Conservation (phyloP, 1,140 invertebrate species). For the Galendromus occidentalis region DNA sequence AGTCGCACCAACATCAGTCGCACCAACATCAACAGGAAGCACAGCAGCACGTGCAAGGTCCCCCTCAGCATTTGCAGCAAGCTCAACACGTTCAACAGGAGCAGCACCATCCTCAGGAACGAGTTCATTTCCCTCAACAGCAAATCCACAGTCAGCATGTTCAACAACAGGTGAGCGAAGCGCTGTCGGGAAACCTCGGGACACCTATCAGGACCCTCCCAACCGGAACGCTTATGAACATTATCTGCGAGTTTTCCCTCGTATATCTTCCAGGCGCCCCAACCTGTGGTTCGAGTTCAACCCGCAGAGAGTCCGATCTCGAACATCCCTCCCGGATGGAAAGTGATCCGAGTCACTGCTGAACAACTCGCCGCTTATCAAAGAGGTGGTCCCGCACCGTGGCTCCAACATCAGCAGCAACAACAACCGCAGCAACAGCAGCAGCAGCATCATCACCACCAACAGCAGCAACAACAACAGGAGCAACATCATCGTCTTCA, state of each 20-base stretch:
- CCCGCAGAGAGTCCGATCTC: not conserved
- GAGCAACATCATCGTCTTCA: not conserved
- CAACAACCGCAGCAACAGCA: not conserved
- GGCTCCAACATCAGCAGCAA: not conserved
- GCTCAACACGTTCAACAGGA: not conserved
- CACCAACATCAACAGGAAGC: not conserved
- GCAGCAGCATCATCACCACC: not conserved
- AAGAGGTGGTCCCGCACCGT: conserved; percentile 2
- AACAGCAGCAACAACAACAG: not conserved
- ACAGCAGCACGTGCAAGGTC: not conserved
- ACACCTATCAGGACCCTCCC: too few species aligned
- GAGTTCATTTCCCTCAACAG: not conserved
- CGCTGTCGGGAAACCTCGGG: too few species aligned
- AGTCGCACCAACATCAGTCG: not conserved
- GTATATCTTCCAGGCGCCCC: too few species aligned
- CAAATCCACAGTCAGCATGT: too few species aligned
- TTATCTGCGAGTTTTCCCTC: too few species aligned
- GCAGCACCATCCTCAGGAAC: not conserved
- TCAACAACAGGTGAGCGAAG: not conserved
- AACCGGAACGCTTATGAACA: too few species aligned
- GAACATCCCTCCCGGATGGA: conserved; percentile 6
- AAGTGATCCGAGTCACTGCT: conserved; percentile 3
- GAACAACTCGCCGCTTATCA: conserved; percentile 7
- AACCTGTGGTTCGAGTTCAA: not conserved
- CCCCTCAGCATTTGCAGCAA: not conserved